Evolutionary conservation across 2,888 invertebrate species (phyloP).

Genomic region (Chrysolina americana): DNA sequence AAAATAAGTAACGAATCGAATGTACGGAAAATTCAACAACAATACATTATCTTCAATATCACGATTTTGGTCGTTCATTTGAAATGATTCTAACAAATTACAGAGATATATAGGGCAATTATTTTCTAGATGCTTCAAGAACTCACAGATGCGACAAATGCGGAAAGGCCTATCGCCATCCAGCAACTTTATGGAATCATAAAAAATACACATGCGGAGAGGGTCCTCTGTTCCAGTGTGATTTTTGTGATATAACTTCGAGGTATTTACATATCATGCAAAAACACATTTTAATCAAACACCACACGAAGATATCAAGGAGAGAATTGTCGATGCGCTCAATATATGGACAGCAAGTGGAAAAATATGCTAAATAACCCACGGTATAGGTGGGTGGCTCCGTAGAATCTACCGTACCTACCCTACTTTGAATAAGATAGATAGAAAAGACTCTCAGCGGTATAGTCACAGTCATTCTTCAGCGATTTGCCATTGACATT

Average conservation of each 20-base stretch:
- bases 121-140: not conserved
- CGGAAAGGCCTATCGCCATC: conserved; percentile 65
- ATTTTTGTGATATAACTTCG: conserved; percentile 49
- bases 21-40: too few relatives aligned
- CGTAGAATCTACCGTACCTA: too few relatives aligned
- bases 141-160: conserved; percentile 66
- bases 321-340: not conserved
- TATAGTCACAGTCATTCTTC: too few relatives aligned
- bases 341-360: not conserved
- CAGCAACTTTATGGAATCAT: conserved; percentile 57
- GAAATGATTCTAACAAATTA: too few relatives aligned
- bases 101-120: not conserved
- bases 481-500: too few relatives aligned
- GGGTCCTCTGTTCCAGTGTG: conserved; percentile 55
- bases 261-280: conserved; percentile 47
- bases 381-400: too few relatives aligned
- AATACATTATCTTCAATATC: too few relatives aligned
- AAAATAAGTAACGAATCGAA: too few relatives aligned
- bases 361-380: too few relatives aligned
- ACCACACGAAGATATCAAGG: conserved; percentile 40
- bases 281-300: conserved; percentile 43
- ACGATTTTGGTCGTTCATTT: too few relatives aligned
- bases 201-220: conserved; percentile 55
- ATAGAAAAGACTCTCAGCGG: too few relatives aligned
- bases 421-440: too few relatives aligned